Percentiles rank a stretch among this genome's conserved stretches.
These are phyloP conservation scores for Tenualosa thibaudeaui DNA, from an alignment of 2,797 vertebrate genomes.

Conservation along the genomic window DNA sequence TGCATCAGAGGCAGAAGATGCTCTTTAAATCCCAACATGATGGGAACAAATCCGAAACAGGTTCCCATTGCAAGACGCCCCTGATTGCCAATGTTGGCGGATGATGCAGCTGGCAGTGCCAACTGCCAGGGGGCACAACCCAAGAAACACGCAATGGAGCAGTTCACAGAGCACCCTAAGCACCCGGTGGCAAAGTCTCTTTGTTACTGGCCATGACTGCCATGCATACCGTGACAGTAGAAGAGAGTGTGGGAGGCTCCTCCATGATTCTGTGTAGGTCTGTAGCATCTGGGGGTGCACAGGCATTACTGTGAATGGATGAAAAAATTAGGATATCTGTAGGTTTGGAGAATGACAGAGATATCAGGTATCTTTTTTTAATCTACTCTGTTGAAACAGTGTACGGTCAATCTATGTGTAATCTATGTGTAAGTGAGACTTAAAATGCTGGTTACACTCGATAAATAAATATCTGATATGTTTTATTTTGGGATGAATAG, in stretches of 20 bases:
- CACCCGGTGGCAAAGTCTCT: slow-evolving; percentile 25
- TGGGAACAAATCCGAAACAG: slow-evolving; percentile 52
- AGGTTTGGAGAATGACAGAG: not conserved
- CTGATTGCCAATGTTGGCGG: slow-evolving; percentile 56
- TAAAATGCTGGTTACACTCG: not conserved
- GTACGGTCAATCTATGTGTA: not conserved
- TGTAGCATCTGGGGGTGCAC: not conserved
- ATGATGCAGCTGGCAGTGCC: slow-evolving; percentile 52
- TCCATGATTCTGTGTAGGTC: not conserved
- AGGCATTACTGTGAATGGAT: not conserved
- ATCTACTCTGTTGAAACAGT: not conserved
- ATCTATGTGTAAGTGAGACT: not conserved
- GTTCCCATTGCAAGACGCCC: slow-evolving; percentile 55
- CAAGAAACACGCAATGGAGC: slow-evolving; percentile 37
- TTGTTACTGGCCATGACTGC: not conserved
- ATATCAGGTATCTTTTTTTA: not conserved
- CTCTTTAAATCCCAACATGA: slow-evolving; percentile 38
- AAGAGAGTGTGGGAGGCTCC: not conserved
- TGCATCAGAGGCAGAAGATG: slow-evolving; percentile 38
- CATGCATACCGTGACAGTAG: not conserved
- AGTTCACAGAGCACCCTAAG: slow-evolving; percentile 29
- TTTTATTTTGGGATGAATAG: too few relatives aligned
- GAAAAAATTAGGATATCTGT: not conserved
- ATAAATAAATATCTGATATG: too few relatives aligned
- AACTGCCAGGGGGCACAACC: slow-evolving; percentile 43